Evolutionary conservation across 2,888 invertebrate genomes (phyloP).

Genomic region (Leptinotarsa haldemani): DNA sequence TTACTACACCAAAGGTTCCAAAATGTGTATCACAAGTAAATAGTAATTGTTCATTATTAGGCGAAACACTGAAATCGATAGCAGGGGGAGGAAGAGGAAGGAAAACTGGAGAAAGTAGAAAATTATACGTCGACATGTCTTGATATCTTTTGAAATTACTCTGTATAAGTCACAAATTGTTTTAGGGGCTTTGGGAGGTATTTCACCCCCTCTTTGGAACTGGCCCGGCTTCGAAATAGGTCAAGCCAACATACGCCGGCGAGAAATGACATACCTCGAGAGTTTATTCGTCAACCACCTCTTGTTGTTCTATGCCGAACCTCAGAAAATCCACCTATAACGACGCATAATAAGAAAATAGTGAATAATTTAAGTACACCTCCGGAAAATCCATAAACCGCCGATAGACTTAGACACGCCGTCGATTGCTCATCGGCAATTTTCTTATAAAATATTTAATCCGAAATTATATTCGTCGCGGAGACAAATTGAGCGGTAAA

Average conservation of each 20-base stretch:
- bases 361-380: not conserved
- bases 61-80: too few species aligned
- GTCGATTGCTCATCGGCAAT: not conserved
- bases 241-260: not conserved
- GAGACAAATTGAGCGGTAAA: constrained; percentile 19
- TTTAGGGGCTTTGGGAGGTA: not conserved
- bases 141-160: too few species aligned
- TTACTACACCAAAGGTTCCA: too few species aligned
- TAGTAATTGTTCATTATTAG: too few species aligned
- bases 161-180: too few species aligned
- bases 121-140: too few species aligned
- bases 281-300: too few species aligned
- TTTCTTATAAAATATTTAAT: constrained; percentile 9
- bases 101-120: too few species aligned
- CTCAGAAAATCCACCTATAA: not conserved
- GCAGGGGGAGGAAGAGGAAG: too few species aligned
- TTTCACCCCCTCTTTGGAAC: not conserved
- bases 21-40: too few species aligned
- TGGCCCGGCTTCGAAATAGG: not conserved
- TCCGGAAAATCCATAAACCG: constrained; percentile 8
- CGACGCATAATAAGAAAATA: not conserved
- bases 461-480: constrained; percentile 8
- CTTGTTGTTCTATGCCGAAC: not conserved
- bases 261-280: not conserved
- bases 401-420: constrained; percentile 2